Conservation (phyloP, 2,888 invertebrate genomes). For the Phalera bucephala region DNA sequence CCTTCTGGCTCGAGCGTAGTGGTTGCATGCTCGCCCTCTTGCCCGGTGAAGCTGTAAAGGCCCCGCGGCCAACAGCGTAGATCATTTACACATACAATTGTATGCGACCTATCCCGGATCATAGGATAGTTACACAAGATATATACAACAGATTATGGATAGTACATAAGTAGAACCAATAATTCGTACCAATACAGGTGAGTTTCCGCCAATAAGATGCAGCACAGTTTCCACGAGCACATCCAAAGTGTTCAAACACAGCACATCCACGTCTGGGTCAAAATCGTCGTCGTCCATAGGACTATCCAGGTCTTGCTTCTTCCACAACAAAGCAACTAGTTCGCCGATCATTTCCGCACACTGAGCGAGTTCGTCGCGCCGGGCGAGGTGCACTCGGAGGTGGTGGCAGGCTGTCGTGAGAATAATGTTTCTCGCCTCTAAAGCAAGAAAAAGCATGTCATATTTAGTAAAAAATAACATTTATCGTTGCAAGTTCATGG, state of each 20-base stretch:
- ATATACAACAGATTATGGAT: too few species aligned
- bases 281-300: conserved; percentile 65
- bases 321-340: conserved; percentile 85
- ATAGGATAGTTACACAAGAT: too few species aligned
- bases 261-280: conserved; percentile 90
- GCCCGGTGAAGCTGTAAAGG: too few species aligned
- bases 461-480: too few species aligned
- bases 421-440: conserved; percentile 93
- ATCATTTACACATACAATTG: too few species aligned
- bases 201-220: conserved; percentile 90
- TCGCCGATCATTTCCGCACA: conserved; percentile 95
- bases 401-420: conserved; percentile 93
- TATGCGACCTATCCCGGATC: too few species aligned
- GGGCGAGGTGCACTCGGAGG: conserved; percentile 90
- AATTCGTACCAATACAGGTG: conserved; percentile 86
- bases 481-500: too few species aligned
- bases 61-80: too few species aligned
- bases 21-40: too few species aligned
- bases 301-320: conserved; percentile 75
- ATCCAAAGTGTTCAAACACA: conserved; percentile 91
- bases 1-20: too few species aligned
- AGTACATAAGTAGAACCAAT: too few species aligned
- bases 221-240: conserved; percentile 93
- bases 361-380: conserved; percentile 91
- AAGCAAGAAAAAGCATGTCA: conserved; percentile 35